Base-by-base conservation (phyloP, 2,888 invertebrate genomes). In the Melipona beecheii region DNA sequence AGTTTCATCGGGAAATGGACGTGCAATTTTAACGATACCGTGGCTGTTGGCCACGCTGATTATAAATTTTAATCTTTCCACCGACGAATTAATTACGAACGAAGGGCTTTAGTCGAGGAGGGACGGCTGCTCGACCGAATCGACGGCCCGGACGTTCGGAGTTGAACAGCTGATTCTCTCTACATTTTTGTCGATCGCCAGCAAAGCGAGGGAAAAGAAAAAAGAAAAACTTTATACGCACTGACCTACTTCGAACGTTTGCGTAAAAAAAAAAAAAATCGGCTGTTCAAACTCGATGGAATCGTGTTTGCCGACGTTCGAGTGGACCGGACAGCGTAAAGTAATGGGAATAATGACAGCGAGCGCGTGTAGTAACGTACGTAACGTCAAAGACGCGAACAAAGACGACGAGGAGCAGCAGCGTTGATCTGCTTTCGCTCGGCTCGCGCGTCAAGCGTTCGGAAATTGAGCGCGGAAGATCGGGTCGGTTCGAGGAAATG, bases 381-480 rank as follows among this genome's bases (percentile, higher is more conserved):
- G 19, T 64, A 52, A 36, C 36, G 19, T 27, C 27, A 27, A 27
- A 27, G 24, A 64, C n/a, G 73, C 31, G 31, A 36, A 69, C 50
- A 19, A 60, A 50, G 27, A 24, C 31, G 52, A 68, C n/a, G 58
- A 36, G 69, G 3, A 68, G 31, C 13, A 9, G 9, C 36, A 9
- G 50, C 50, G 50, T 60, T 36, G 69, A 69, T 75, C 69, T n/a
- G 21, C 36, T 43, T 43, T 52, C 21, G 21, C 17, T n/a, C 19
- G n/a, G 6, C 54, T 19, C 52, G n/a, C 52, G n/a, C 54, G 65
- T 74, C 54, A 21, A 74, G n/a, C 43, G 65, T 27, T 65, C 65
- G 76, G 76, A 76, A 76, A 76, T 80, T 52, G 43, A 70, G 50
- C 70, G 50, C n/a, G 58, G n/a, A n/a, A 17, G 60, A 56, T 66